phyloP scores from a whole-genome alignment of 2,888 invertebrate species.

The Sphaerophoria taeniata region DNA sequence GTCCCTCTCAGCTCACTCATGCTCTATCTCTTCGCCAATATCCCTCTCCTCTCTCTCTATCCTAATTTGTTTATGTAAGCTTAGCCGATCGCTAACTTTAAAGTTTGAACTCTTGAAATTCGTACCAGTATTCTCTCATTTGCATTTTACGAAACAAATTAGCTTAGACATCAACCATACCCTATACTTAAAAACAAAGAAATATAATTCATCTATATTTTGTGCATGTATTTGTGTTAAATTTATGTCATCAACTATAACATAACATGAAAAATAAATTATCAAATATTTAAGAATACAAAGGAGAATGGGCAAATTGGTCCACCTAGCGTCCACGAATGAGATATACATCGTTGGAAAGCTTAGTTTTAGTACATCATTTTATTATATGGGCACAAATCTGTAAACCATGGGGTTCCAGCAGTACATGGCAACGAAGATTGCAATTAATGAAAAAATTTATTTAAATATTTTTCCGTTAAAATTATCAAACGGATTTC shows the following conservation, averaged over 20 bases:
- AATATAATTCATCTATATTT: constrained; percentile 48
- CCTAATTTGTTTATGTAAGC: not conserved
- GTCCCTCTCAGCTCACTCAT: constrained; percentile 1
- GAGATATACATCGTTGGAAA: too few relatives aligned
- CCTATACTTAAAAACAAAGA: constrained; percentile 34
- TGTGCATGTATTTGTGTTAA: constrained; percentile 62
- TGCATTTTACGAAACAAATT: constrained; percentile 29
- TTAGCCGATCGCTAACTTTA: not conserved
- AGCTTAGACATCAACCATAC: constrained; percentile 46
- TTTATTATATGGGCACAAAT: too few relatives aligned
- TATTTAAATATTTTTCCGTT: too few relatives aligned
- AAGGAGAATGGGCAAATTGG: too few relatives aligned
- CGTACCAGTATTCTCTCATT: constrained; percentile 61
- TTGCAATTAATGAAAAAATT: too few relatives aligned
- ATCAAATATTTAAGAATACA: constrained; percentile 68
- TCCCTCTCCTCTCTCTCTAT: not conserved
- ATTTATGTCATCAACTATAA: constrained; percentile 52
- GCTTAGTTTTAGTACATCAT: too few relatives aligned
- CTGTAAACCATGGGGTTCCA: too few relatives aligned
- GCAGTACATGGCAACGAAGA: too few relatives aligned
- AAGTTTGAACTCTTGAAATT: constrained; percentile 44
- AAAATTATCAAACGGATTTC: too few relatives aligned
- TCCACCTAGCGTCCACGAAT: too few relatives aligned
- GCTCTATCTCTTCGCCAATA: not conserved
- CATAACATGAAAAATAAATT: constrained; percentile 68